These are phyloP conservation scores for Thysanoteuthis rhombus DNA, from an alignment of 2,888 invertebrate genomes.

Conservation along the genomic window DNA sequence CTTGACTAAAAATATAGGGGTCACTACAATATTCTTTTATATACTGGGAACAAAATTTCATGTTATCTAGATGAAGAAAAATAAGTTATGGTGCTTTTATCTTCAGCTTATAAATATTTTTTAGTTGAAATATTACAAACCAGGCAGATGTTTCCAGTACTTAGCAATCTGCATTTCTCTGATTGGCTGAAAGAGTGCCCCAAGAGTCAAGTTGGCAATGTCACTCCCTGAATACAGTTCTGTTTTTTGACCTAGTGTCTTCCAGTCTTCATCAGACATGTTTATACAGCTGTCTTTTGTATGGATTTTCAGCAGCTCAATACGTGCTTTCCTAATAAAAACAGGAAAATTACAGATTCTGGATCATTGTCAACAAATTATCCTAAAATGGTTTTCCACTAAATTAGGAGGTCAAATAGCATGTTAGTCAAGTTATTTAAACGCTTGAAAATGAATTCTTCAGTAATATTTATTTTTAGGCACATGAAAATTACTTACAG, in stretches of 20 bases:
- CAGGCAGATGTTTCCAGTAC: constrained; percentile 51
- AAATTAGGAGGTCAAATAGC: neutral
- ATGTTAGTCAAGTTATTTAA: neutral
- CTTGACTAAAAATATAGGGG: too few relatives aligned
- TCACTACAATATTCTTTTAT: neutral
- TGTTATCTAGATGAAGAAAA: too few relatives aligned
- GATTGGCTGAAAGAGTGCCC: constrained; percentile 70
- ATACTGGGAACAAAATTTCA: neutral
- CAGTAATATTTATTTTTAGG: too few relatives aligned
- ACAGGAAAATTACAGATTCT: neutral
- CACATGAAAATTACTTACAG: too few relatives aligned
- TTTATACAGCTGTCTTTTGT: constrained; percentile 48
- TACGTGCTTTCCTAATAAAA: constrained; percentile 55
- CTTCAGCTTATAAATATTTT: neutral
- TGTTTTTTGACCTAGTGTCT: constrained; percentile 67
- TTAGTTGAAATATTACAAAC: constrained; percentile 38
- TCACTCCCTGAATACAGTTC: constrained; percentile 73
- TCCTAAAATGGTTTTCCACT: neutral
- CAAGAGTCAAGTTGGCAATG: constrained; percentile 70
- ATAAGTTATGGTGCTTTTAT: neutral
- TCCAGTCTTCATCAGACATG: constrained; percentile 66
- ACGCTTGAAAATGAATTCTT: too few relatives aligned
- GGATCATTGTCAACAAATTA: neutral
- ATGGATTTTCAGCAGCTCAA: constrained; percentile 60
- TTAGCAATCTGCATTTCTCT: constrained; percentile 67